Base-by-base conservation (phyloP, 1,140 invertebrate genomes). In the Mycetomoellerius zeteki region DNA sequence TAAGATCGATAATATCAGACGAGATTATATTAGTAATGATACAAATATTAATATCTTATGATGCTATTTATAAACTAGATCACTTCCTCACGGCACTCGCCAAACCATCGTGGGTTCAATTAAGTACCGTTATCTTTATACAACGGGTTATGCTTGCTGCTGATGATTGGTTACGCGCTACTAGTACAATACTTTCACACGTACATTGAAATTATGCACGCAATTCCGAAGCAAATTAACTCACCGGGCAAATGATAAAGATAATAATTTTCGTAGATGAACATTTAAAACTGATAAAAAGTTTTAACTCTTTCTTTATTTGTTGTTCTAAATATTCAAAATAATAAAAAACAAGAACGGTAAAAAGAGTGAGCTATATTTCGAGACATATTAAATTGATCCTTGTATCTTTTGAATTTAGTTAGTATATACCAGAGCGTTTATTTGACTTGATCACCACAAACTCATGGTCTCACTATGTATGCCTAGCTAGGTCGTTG, bases 121-220 rank as follows among this genome's bases (percentile, higher is more conserved):
- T 84, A 84, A 84, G n/a, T 50, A 47, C 54, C 43, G 54, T 84
- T 50, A 84, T 84, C 69, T 73, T 58, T 73, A 60, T 54, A 50
- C 37, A 73, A 16, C 19, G 12, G 12, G 12, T 47, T 19, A 47
- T 43, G 30, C 54, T 14, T 21, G 30, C 24, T 54, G 64, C 16
- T 47, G 24, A 78, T 33, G n/a, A 6, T 71, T 73, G 30, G 8
- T 62, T 62, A 64, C 10, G 21, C 24, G 10, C 1, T 27, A 50
- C 21, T 77, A 3, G 8, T 14, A 52, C 78, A 69, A 69, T 81
- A 54, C 30, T 56, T 30, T 56, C 2, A 24, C 43, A 21, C 21
- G 3, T 43, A n/a, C 10, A 24, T 24, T 33, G 10, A n/a, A 58
- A 75, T 75, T 58, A 60, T 30, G 37, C 21, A 33, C 3, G 24